Base-by-base conservation (phyloP, 2,113 vertebrate species). In the Thamnaconus septentrionalis region DNA sequence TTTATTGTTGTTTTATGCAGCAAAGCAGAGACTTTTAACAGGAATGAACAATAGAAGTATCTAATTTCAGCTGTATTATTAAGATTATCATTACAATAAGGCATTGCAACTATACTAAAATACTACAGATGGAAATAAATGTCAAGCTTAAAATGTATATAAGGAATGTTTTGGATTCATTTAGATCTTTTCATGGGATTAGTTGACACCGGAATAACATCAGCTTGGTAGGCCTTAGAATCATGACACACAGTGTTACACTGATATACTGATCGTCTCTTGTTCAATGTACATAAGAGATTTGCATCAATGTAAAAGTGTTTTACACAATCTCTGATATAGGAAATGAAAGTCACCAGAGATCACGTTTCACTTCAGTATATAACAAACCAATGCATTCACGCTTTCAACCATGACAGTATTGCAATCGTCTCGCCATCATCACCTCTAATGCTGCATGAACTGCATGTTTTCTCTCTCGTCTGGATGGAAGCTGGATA, bases 391-490 rank as follows among this genome's bases (percentile, higher is more conserved):
- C 18, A 31, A 31, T 2, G 18, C 18, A 31, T 31, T 31, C 18
- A 31, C 18, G 18, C 18, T 31, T 31, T 31, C 18, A 31, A 31
- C 18, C 18, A 31, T 31, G 18, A 31, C 18, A 31, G 18, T 31
- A 31, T 31, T 31, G 18, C 44, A 5, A 56, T 56, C 12, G n/a
- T 12, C 53, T 46, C 39, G 43, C 56, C 54, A 31, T 52, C 65
- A n/a, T 8, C 8, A 42, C 50, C 41, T 64, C 69, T 76, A 75
- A 75, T 64, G 49, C 7, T 4, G 40, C 66, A 61, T 55, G 9
- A 65, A 40, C 61, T 74, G 63, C 71, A 67, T 60, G 56, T 54
- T 56, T 53, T 59, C 62, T 64, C 5, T 31, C 60, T 8, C 41
- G 5, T 48, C 5, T 68, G 66, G 41, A 71, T 48, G 54, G 40